Evolutionary conservation across 2,888 invertebrate species (phyloP).

Genomic region (Theodoxus fluviatilis): DNA sequence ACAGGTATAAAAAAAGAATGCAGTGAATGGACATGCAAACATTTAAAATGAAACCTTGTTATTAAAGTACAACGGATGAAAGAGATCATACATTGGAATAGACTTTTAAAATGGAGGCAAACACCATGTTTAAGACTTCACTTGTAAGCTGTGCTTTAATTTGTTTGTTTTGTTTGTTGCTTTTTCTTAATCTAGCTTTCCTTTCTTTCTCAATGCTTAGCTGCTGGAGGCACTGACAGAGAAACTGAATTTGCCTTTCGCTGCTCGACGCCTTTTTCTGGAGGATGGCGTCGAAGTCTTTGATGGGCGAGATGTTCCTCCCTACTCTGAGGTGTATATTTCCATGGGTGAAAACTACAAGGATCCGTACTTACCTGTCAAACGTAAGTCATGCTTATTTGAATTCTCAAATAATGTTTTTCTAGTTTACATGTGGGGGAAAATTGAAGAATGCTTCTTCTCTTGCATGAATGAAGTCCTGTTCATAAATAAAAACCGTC

Average conservation of each 20-base stretch:
- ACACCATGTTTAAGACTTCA: background rate
- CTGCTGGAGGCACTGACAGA: slow-evolving; percentile 62
- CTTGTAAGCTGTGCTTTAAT: background rate
- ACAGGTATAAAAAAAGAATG: no score
- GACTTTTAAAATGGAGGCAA: no score
- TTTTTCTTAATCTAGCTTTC: background rate
- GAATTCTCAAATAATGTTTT: no score
- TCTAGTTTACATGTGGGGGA: no score
- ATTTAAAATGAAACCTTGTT: no score
- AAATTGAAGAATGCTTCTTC: no score
- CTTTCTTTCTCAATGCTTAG: slow-evolving; percentile 41
- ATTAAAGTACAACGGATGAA: no score
- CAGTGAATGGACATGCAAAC: no score
- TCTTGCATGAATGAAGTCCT: no score
- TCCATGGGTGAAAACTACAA: slow-evolving; percentile 63
- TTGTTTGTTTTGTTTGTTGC: background rate
- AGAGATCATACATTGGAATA: no score
- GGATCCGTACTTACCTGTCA: slow-evolving; percentile 54
- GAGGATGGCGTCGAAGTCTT: slow-evolving; percentile 62
- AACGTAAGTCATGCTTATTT: slow-evolving; percentile 44
- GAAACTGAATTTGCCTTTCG: slow-evolving; percentile 57
- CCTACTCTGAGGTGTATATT: slow-evolving; percentile 57
- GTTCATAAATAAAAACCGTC: no score
- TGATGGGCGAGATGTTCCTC: slow-evolving; percentile 50
- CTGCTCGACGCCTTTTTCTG: slow-evolving; percentile 62